phyloP scores from a whole-genome alignment of 2,888 invertebrate genomes.

The Eupithecia centaureata region DNA sequence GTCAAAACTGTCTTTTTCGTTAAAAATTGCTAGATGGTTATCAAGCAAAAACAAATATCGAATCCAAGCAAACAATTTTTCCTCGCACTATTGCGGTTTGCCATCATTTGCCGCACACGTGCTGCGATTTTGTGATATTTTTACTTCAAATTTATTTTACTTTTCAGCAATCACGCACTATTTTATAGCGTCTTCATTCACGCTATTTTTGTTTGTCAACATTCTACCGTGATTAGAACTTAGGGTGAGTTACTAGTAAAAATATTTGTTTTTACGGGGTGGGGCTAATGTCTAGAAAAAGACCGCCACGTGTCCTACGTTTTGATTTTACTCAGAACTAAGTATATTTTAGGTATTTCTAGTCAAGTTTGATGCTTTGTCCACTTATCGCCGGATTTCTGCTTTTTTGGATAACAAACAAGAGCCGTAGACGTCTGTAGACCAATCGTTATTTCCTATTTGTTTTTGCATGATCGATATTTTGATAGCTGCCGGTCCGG shows the following conservation, averaged over 20 bases:
- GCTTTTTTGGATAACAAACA: slow-evolving; percentile 6
- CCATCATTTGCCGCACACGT: slow-evolving; percentile 82
- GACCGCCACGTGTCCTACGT: slow-evolving; percentile 81
- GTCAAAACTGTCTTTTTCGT: too few relatives aligned
- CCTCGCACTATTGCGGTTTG: slow-evolving; percentile 70
- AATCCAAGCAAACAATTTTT: slow-evolving; percentile 24
- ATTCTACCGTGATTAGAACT: slow-evolving; percentile 58
- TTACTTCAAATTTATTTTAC: slow-evolving; percentile 68
- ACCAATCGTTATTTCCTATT: slow-evolving; percentile 39
- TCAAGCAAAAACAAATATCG: slow-evolving; percentile 12
- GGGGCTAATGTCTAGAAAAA: slow-evolving; percentile 78
- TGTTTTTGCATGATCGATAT: slow-evolving; percentile 66
- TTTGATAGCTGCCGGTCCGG: slow-evolving; percentile 54
- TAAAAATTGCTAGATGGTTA: background rate
- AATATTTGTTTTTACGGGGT: slow-evolving; percentile 76
- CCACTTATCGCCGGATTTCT: background rate
- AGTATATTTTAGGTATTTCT: slow-evolving; percentile 43
- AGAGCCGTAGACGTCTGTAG: background rate
- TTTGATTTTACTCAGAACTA: slow-evolving; percentile 60
- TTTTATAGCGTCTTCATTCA: slow-evolving; percentile 55
- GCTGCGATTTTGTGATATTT: slow-evolving; percentile 82
- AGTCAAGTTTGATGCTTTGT: slow-evolving; percentile 9
- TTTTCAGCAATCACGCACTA: slow-evolving; percentile 65
- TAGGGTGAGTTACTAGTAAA: slow-evolving; percentile 62
- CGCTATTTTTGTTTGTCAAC: slow-evolving; percentile 62